These are phyloP conservation scores for Bursaphelenchus okinawaensis DNA, from an alignment of 2,888 invertebrate genomes.

Conservation along the genomic window DNA sequence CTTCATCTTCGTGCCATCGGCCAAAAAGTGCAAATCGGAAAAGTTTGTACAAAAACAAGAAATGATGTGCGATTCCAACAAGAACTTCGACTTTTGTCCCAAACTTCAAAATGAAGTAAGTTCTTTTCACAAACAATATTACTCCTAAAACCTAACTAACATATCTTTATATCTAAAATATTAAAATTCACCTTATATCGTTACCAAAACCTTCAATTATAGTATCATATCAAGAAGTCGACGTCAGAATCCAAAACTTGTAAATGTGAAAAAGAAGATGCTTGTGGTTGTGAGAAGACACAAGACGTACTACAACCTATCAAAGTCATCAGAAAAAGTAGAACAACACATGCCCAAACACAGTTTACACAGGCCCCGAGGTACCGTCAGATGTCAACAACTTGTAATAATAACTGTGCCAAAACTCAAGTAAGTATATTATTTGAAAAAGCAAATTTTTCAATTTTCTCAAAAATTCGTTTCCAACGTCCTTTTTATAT, in stretches of 20 bases:
- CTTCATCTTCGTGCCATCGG: conserved; percentile 52
- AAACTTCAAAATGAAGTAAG: conserved; percentile 8
- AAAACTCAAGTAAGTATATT: background rate
- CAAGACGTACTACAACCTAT: conserved; percentile 54
- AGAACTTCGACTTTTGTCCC: conserved; percentile 53
- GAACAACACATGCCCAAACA: conserved; percentile 1
- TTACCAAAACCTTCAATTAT: conserved; percentile 7
- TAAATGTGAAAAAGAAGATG: conserved; percentile 52
- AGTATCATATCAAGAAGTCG: conserved; percentile 48
- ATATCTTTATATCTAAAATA: background rate
- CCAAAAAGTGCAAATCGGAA: conserved; percentile 48
- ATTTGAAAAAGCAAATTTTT: too few relatives aligned
- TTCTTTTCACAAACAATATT: background rate
- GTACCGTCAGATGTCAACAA: background rate
- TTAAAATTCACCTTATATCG: background rate
- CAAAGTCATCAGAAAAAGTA: conserved; percentile 31
- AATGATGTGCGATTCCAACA: conserved; percentile 48
- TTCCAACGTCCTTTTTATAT: too few relatives aligned
- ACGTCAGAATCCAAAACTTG: conserved; percentile 50
- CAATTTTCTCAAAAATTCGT: too few relatives aligned
- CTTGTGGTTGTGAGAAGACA: conserved; percentile 46
- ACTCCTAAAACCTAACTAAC: background rate
- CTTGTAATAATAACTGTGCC: background rate
- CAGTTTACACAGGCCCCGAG: background rate
- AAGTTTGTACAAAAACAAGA: conserved; percentile 50